Evolutionary conservation across 2,797 vertebrate genomes (phyloP).

Genomic region (Hirundo rustica): DNA sequence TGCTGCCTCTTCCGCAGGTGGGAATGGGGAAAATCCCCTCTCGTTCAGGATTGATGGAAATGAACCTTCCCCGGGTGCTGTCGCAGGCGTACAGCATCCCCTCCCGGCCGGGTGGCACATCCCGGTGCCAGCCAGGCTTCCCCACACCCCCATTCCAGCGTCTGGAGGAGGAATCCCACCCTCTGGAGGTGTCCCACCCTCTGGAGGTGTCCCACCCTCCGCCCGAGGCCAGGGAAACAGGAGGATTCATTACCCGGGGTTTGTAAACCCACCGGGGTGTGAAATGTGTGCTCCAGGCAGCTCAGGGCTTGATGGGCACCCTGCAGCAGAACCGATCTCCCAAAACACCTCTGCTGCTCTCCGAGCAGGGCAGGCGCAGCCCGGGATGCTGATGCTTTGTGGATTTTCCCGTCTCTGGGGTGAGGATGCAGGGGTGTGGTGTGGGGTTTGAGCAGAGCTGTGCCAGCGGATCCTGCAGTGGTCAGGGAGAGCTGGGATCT

Average conservation of each 20-base stretch:
- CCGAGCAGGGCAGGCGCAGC: not conserved
- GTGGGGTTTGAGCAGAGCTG: not conserved
- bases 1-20: constrained; percentile 79
- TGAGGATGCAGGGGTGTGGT: not conserved
- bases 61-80: rapidly evolving
- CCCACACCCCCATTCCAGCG: not conserved
- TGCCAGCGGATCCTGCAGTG: not conserved
- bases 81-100: not conserved
- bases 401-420: not conserved
- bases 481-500: not conserved
- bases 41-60: rapidly evolving
- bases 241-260: not conserved
- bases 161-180: not conserved
- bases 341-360: not conserved
- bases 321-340: not conserved
- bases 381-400: rapidly evolving
- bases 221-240: rapidly evolving
- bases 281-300: not conserved
- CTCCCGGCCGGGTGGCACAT: not conserved
- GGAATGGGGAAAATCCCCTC: not conserved
- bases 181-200: too few relatives aligned
- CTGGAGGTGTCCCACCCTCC: too few relatives aligned
- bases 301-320: rapidly evolving
- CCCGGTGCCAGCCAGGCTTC: not conserved
- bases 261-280: not conserved